Conservation (phyloP, 2,113 vertebrate genomes). For the Pantherophis guttatus region DNA sequence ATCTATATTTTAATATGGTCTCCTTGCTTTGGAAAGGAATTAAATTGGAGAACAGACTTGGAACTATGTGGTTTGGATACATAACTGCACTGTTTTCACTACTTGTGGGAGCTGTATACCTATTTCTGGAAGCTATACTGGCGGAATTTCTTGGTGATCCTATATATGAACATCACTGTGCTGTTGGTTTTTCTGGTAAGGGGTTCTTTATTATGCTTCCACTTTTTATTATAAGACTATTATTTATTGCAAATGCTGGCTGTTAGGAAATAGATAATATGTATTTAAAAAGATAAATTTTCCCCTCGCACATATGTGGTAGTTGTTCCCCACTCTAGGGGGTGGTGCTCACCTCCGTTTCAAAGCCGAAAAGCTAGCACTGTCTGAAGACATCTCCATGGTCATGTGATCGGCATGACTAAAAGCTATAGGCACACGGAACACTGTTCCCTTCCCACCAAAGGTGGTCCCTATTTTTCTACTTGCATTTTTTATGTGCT, state of each 20-base stretch:
- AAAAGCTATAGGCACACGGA: no score
- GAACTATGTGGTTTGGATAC: constrained; percentile 81
- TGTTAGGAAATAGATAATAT: neutral
- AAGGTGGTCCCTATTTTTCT: no score
- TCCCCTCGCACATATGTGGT: no score
- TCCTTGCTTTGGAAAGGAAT: constrained; percentile 93
- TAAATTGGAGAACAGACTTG: constrained; percentile 80
- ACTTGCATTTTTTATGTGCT: no score
- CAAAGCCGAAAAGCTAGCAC: no score
- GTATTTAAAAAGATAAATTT: neutral
- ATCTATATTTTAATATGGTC: constrained; percentile 94
- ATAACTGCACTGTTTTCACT: constrained; percentile 82
- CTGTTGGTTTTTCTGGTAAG: constrained; percentile 94
- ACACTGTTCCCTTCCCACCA: no score
- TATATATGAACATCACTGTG: constrained; percentile 76
- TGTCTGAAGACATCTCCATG: no score
- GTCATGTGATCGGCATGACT: no score
- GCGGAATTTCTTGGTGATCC: constrained; percentile 72
- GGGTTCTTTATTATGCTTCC: neutral
- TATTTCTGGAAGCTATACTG: constrained; percentile 75
- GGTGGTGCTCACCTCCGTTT: no score
- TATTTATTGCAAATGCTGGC: neutral
- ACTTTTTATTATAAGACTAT: neutral
- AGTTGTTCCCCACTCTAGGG: no score
- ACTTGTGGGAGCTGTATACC: constrained; percentile 82